Evolutionary conservation across 2,888 invertebrate genomes (phyloP), one percentile per base, ranked within the genome.

Genomic region (Ophonus ardosiacus): DNA sequence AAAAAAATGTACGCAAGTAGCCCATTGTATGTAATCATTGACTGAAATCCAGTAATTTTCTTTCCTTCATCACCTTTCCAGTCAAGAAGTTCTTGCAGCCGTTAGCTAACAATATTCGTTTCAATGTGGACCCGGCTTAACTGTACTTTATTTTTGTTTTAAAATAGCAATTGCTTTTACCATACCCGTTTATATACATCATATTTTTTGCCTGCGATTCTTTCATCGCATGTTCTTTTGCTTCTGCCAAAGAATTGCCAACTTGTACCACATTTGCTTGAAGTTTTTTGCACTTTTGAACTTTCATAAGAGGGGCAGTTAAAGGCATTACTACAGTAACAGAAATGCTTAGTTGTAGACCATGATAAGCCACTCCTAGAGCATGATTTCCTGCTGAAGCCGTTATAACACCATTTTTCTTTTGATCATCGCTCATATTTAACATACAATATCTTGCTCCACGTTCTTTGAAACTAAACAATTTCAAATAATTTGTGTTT

Each of bases 321-420:
- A 95, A 94, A 0, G 98, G 98, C 98, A 99, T 98, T n/a, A 99
- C 97, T 5, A 99, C 96, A 0, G 95, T 95, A 13, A 95, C 94
- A 0, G 94, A 93, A 80, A 95, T 93, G 7, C 91, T 92, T 24
- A 96, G 91, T 86, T 92, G 92, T 81, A 92, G 90, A 0, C 96
- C 96, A 89, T 96, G 96, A 89, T 95, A 96, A 85, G 94, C 93
- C 59, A 96, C 92, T 0, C 95, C 96, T 88, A 97, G 95, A 0
- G 99, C 98, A 91, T 99, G 98, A 91, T 98, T 99, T 0, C 98
- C 98, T 81, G 98, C 93, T 0, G 98, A 98, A 0, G 98, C 98
- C 0, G 98, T 97, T 85, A 98, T 97, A 0, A 98, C 97, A 0
- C 98, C 98, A 2, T 90, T 92, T 82, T 92, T 91, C 89, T 94